Conservation (phyloP, 1,140 invertebrate genomes). For the Leptestheria dahalacensis region DNA sequence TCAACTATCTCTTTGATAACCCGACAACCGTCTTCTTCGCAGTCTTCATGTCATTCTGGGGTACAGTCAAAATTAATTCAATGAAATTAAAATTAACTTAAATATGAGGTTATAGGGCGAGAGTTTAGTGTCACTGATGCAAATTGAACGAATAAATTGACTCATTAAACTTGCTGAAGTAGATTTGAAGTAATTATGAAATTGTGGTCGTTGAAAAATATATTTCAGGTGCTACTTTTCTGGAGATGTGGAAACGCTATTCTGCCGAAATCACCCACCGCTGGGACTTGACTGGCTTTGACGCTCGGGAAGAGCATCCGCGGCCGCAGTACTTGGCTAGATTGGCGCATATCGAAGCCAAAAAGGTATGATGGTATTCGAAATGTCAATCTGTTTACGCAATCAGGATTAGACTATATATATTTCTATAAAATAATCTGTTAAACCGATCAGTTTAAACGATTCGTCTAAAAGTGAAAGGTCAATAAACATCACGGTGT, state of each 20-base stretch:
- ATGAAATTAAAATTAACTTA: no score
- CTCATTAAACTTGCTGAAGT: background rate
- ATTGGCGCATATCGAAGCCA: slow-evolving; percentile 51
- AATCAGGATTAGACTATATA: background rate
- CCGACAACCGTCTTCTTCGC: slow-evolving; percentile 83
- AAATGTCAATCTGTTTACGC: background rate
- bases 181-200: background rate
- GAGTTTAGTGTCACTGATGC: no score
- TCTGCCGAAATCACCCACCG: slow-evolving; percentile 76
- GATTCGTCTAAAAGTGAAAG: no score
- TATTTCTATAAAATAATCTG: no score
- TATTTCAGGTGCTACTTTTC: slow-evolving; percentile 55
- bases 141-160: background rate
- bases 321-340: slow-evolving; percentile 61
- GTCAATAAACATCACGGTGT: no score
- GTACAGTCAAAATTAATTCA: slow-evolving; percentile 32
- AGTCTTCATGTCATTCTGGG: slow-evolving; percentile 94
- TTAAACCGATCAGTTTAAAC: no score
- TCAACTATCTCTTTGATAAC: slow-evolving; percentile 93
- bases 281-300: slow-evolving; percentile 79
- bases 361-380: slow-evolving; percentile 19
- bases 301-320: slow-evolving; percentile 73
- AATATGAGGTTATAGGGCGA: no score
- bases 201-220: slow-evolving; percentile 4
- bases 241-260: slow-evolving; percentile 91